phyloP scores from a whole-genome alignment of 1,140 invertebrate species.

The Ceratoteleas bidentatus region DNA sequence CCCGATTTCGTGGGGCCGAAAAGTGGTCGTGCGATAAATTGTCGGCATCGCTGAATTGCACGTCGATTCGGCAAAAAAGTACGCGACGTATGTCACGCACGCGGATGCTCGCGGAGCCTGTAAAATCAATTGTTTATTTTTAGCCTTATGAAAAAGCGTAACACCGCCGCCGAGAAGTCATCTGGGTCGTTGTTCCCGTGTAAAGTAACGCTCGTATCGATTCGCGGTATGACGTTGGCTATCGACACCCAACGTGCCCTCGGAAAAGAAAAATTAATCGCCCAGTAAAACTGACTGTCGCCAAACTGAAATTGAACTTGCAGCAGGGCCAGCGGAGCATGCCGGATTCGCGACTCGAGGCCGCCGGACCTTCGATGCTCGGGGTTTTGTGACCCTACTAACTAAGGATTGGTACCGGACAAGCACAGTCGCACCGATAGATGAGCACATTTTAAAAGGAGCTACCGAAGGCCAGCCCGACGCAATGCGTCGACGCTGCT shows the following conservation, averaged over 20 bases:
- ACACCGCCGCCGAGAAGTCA: conserved; percentile 5
- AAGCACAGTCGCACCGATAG: conserved; percentile 61
- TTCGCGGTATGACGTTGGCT: conserved; percentile 41
- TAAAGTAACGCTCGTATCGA: conserved; percentile 24
- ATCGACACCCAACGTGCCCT: conserved; percentile 52
- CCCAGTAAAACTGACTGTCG: too few species aligned
- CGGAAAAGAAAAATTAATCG: conserved; percentile 25
- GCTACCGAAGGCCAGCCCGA: conserved; percentile 81
- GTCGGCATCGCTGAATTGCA: too few species aligned
- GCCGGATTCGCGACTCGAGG: conserved; percentile 8
- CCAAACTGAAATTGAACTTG: not conserved
- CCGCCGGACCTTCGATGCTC: conserved; percentile 13
- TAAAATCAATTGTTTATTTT: not conserved
- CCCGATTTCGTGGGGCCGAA: too few species aligned
- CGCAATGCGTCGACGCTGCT: conserved; percentile 82
- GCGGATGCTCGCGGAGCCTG: too few species aligned
- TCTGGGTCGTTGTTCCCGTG: conserved; percentile 32
- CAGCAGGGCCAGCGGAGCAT: conserved; percentile 5
- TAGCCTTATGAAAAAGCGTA: conserved; percentile 26
- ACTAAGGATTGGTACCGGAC: conserved; percentile 36
- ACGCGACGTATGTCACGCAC: too few species aligned
- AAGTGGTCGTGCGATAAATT: too few species aligned
- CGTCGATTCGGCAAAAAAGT: too few species aligned
- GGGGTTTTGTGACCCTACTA: conserved; percentile 32
- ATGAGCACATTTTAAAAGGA: conserved; percentile 80